Conservation (phyloP, 2,797 vertebrate species). For the Synanceia verrucosa region DNA sequence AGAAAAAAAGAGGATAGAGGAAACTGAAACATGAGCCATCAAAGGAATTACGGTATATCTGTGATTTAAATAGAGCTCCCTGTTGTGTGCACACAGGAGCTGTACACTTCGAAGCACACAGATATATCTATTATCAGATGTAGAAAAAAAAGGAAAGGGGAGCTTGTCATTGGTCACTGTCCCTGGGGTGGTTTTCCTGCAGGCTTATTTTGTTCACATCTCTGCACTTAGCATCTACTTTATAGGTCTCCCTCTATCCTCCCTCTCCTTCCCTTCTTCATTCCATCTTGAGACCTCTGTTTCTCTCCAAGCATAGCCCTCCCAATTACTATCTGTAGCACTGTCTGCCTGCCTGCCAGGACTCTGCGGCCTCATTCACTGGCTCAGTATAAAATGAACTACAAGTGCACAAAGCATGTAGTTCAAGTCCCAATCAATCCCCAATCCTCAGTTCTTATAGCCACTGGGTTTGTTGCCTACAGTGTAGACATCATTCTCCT, state of each 20-base stretch:
- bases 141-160: not conserved
- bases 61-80: constrained; percentile 1
- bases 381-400: constrained; percentile 62
- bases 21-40: constrained; percentile 10
- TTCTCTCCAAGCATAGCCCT: constrained; percentile 51
- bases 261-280: constrained; percentile 27
- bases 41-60: constrained; percentile 1
- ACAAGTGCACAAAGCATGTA: constrained; percentile 63
- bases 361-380: constrained; percentile 65
- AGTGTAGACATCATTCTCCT: constrained; percentile 9
- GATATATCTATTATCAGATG: constrained; percentile 32
- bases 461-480: constrained; percentile 24
- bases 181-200: constrained; percentile 47
- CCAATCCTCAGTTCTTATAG: constrained; percentile 35
- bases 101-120: constrained; percentile 16
- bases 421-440: constrained; percentile 69
- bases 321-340: constrained; percentile 65
- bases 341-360: constrained; percentile 60
- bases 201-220: constrained; percentile 59
- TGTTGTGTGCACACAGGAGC: not conserved
- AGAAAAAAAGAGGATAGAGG: constrained; percentile 3
- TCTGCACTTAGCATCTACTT: constrained; percentile 58
- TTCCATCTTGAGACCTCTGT: constrained; percentile 59
- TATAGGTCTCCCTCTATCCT: constrained; percentile 25
- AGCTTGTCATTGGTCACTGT: constrained; percentile 54